Evolutionary conservation across 2,797 vertebrate genomes (phyloP).

Genomic region (Natrix natrix): DNA sequence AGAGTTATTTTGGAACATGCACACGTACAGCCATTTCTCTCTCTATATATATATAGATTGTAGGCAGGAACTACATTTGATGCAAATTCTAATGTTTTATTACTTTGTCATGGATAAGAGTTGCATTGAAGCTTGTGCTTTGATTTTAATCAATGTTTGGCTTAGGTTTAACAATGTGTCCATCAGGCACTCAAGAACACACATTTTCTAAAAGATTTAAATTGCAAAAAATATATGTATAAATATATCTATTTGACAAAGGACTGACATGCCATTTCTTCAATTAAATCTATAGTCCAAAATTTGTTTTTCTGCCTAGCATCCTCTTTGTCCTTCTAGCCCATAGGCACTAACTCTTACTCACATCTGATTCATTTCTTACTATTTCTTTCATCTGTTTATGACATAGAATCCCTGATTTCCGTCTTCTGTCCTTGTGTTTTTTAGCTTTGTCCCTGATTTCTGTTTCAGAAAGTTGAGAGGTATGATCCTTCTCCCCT

Average conservation of each 20-base stretch:
- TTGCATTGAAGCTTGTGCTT: background rate
- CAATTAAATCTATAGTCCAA: constrained; percentile 26
- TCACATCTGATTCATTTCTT: constrained; percentile 55
- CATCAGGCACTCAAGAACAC: constrained; percentile 20
- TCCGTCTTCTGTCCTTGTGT: constrained; percentile 75
- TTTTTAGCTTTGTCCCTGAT: constrained; percentile 75
- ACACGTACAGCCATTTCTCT: no score
- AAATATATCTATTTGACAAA: background rate
- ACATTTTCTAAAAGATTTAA: constrained; percentile 12
- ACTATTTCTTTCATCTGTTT: constrained; percentile 58
- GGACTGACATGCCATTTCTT: constrained; percentile 30
- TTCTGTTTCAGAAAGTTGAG: constrained; percentile 78
- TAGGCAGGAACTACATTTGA: no score
- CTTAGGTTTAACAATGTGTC: background rate
- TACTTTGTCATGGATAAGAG: background rate
- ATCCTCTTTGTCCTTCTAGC: constrained; percentile 49
- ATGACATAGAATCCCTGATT: constrained; percentile 71
- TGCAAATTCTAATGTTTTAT: no score
- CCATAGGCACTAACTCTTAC: constrained; percentile 42
- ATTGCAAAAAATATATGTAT: background rate
- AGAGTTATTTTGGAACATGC: no score
- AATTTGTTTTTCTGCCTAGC: constrained; percentile 25
- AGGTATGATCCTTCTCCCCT: constrained; percentile 71
- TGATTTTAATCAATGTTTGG: background rate
- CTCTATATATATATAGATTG: no score